phyloP scores from a whole-genome alignment of 2,113 vertebrate genomes.

The Eudyptes chrysolophus region DNA sequence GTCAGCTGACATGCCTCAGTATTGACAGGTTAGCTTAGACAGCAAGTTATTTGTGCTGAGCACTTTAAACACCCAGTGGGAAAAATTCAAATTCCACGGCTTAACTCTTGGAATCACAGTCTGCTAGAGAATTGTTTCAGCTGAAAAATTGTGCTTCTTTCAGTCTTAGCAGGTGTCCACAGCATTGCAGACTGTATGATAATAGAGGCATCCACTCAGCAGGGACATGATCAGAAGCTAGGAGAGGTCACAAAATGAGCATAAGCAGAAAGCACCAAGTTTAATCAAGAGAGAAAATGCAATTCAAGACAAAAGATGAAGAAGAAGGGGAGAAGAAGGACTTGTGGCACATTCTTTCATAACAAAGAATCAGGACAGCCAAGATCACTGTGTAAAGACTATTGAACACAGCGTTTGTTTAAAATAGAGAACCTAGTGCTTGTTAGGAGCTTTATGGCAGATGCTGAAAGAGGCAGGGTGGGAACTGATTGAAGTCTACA shows the following conservation, averaged over 20 bases:
- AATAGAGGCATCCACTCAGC: conserved; percentile 42
- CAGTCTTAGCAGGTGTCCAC: conserved; percentile 54
- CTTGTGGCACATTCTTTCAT: neutral
- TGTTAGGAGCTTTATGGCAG: neutral
- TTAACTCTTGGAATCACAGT: conserved; percentile 57
- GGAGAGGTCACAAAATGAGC: conserved; percentile 46
- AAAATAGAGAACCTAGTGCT: neutral
- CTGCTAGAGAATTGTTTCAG: conserved; percentile 53
- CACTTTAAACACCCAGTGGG: conserved; percentile 63
- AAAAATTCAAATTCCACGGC: conserved; percentile 47
- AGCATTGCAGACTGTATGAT: conserved; percentile 47
- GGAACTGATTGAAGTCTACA: neutral
- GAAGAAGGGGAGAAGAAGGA: neutral
- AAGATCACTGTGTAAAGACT: neutral
- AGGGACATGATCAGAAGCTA: conserved; percentile 43
- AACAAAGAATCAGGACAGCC: neutral
- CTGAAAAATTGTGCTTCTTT: conserved; percentile 51
- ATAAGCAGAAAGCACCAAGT: conserved; percentile 38
- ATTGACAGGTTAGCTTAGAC: conserved; percentile 67
- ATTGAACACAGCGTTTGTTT: neutral
- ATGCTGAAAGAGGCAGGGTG: neutral
- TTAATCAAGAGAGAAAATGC: conserved; percentile 42
- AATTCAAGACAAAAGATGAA: neutral
- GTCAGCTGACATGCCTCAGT: conserved; percentile 53
- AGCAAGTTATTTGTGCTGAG: conserved; percentile 59